phyloP scores from a whole-genome alignment of 2,888 invertebrate species.

The Tuberolachnus salignus region DNA sequence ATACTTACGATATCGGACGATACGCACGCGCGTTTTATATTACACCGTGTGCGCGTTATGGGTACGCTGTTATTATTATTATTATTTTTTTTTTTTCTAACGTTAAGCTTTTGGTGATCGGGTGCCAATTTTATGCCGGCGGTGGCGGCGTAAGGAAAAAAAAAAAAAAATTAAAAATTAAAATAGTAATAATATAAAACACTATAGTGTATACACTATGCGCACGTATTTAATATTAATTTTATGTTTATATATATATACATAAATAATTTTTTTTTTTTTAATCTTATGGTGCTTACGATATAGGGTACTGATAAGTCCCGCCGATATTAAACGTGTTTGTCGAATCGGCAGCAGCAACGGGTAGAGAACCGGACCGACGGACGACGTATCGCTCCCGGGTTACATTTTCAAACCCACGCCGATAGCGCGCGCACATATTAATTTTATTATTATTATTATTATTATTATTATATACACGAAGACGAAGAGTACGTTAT shows the following conservation, averaged over 20 bases:
- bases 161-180: not conserved
- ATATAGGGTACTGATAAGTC: slow-evolving; percentile 31
- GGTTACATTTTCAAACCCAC: slow-evolving; percentile 54
- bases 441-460: too few species aligned
- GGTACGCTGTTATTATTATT: not conserved
- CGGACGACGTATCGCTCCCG: slow-evolving; percentile 39
- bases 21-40: too few species aligned
- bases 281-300: too few species aligned
- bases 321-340: slow-evolving; percentile 46
- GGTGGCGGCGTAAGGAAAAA: slow-evolving; percentile 3
- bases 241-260: too few species aligned
- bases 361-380: slow-evolving; percentile 43
- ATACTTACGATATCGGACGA: not conserved
- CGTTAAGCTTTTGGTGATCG: slow-evolving; percentile 20
- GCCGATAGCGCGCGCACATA: slow-evolving; percentile 10
- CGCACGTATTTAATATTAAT: too few species aligned
- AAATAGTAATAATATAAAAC: slow-evolving; percentile 26
- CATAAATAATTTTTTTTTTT: too few species aligned
- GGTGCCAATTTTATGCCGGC: slow-evolving; percentile 27
- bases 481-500: slow-evolving; percentile 38
- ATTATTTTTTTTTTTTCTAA: slow-evolving; percentile 11
- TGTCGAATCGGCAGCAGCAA: slow-evolving; percentile 38
- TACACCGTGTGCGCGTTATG: too few species aligned
- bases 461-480: not conserved
- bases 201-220: not conserved